Evolutionary conservation across 2,888 invertebrate genomes (phyloP).

Genomic region (Brachynemurus nebulosus): DNA sequence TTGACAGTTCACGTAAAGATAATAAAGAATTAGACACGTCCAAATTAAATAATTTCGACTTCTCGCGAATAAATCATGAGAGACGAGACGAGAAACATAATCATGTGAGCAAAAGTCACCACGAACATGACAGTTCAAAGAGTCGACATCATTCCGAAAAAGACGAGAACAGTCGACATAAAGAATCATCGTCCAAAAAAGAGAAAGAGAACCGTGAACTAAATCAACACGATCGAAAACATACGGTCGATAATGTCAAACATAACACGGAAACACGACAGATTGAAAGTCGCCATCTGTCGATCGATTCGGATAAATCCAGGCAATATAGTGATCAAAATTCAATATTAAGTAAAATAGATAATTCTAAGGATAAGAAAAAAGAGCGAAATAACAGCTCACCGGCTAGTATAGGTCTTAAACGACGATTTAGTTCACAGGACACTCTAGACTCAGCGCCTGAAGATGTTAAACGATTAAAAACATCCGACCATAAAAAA

Average conservation of each 20-base stretch:
- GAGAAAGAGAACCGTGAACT: slow-evolving; percentile 35
- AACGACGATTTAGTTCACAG: slow-evolving; percentile 66
- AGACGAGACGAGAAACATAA: slow-evolving; percentile 15
- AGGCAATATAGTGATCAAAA: slow-evolving; percentile 20
- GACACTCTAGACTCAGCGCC: slow-evolving; percentile 44
- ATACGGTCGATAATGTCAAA: slow-evolving; percentile 1
- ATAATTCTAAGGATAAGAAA: slow-evolving; percentile 29
- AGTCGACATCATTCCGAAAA: slow-evolving; percentile 27
- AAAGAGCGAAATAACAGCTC: slow-evolving; percentile 48
- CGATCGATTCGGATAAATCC: slow-evolving; percentile 34
- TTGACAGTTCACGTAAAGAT: slow-evolving; percentile 15
- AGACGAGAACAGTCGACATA: slow-evolving; percentile 29
- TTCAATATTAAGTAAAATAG: slow-evolving; percentile 19
- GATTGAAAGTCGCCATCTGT: slow-evolving; percentile 31
- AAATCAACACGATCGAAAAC: slow-evolving; percentile 37
- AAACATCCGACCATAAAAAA: slow-evolving; percentile 38
- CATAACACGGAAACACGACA: no score
- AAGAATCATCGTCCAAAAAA: slow-evolving; percentile 29
- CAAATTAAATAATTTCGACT: slow-evolving; percentile 14
- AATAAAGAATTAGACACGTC: slow-evolving; percentile 20
- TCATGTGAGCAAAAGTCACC: slow-evolving; percentile 2
- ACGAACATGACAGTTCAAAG: slow-evolving; percentile 1
- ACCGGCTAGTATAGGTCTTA: slow-evolving; percentile 48
- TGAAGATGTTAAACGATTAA: slow-evolving; percentile 49
- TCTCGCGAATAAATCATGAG: slow-evolving; percentile 15